Percentiles rank a stretch among this genome's conserved stretches.
phyloP scores from a whole-genome alignment of 2,888 invertebrate species.

The Phengaris alcon region DNA sequence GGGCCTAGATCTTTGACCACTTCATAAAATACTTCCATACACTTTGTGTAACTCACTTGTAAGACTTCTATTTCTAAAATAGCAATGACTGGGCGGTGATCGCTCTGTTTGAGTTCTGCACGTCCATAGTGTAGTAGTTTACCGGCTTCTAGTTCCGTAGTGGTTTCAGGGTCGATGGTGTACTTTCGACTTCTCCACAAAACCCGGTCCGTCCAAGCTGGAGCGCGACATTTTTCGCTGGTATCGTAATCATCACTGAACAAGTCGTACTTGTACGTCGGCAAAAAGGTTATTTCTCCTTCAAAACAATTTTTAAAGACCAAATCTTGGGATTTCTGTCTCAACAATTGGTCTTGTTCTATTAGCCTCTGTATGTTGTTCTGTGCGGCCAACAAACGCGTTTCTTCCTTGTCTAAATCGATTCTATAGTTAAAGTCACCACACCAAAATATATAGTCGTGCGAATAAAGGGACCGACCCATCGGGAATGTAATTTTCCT shows the following conservation, averaged over 20 bases:
- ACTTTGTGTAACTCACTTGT: constrained; percentile 86
- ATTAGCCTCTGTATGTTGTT: constrained; percentile 87
- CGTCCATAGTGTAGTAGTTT: constrained; percentile 92
- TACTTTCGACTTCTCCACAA: constrained; percentile 92
- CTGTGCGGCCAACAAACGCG: constrained; percentile 88
- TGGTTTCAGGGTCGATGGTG: constrained; percentile 83
- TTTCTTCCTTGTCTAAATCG: constrained; percentile 96
- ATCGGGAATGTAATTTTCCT: constrained; percentile 94
- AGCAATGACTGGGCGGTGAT: constrained; percentile 97
- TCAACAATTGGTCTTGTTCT: constrained; percentile 92
- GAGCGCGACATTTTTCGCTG: constrained; percentile 97
- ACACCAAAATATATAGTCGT: constrained; percentile 99
- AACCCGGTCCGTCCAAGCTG: constrained; percentile 99
- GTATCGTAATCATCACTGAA: constrained; percentile 99
- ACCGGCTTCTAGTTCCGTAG: constrained; percentile 86
- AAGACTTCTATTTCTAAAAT: constrained; percentile 93
- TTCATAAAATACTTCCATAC: constrained; percentile 89
- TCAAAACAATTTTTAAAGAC: constrained; percentile 96
- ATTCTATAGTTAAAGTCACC: constrained; percentile 99
- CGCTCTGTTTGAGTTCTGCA: constrained; percentile 97
- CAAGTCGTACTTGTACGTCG: constrained; percentile 99
- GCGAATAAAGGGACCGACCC: constrained; percentile 94
- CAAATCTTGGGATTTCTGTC: constrained; percentile 87
- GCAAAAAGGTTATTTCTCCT: constrained; percentile 93
- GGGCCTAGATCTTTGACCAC: constrained; percentile 94